Percentiles rank a stretch among this genome's conserved stretches.
These are phyloP conservation scores for Pseudomugil tenellus DNA, from an alignment of 2,797 vertebrate species.

Conservation along the genomic window DNA sequence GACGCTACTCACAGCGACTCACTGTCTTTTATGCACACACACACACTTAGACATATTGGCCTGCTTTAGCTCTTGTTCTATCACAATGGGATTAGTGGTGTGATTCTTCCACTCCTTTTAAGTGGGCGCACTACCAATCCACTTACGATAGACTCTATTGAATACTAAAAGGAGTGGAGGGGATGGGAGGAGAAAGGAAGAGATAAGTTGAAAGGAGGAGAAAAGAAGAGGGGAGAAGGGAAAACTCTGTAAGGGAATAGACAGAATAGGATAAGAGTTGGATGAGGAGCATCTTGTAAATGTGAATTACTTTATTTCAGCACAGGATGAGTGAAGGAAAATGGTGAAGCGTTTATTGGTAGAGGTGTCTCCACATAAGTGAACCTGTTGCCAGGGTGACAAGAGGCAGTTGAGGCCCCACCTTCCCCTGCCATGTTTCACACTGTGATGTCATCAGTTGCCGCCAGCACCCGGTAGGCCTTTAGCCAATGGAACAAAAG, in stretches of 20 bases:
- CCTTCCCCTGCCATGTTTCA: constrained; percentile 64
- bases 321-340: too few species aligned
- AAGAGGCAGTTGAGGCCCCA: constrained; percentile 60
- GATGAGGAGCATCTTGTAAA: background rate
- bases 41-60: constrained; percentile 35
- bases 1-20: constrained; percentile 39
- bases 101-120: constrained; percentile 78
- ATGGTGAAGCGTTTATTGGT: too few species aligned
- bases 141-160: constrained; percentile 67
- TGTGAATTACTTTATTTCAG: too few species aligned
- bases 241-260: background rate
- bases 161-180: constrained; percentile 61
- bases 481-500: constrained; percentile 73
- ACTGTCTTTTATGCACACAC: constrained; percentile 13
- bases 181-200: constrained; percentile 26
- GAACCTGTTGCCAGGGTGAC: constrained; percentile 79
- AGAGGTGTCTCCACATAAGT: constrained; percentile 53
- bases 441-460: constrained; percentile 77
- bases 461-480: constrained; percentile 50
- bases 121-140: constrained; percentile 77
- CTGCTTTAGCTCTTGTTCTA: constrained; percentile 60
- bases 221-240: constrained; percentile 6
- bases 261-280: background rate
- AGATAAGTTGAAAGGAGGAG: background rate
- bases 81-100: constrained; percentile 78